phyloP scores from a whole-genome alignment of 2,113 vertebrate species.

The Sprattus sprattus region DNA sequence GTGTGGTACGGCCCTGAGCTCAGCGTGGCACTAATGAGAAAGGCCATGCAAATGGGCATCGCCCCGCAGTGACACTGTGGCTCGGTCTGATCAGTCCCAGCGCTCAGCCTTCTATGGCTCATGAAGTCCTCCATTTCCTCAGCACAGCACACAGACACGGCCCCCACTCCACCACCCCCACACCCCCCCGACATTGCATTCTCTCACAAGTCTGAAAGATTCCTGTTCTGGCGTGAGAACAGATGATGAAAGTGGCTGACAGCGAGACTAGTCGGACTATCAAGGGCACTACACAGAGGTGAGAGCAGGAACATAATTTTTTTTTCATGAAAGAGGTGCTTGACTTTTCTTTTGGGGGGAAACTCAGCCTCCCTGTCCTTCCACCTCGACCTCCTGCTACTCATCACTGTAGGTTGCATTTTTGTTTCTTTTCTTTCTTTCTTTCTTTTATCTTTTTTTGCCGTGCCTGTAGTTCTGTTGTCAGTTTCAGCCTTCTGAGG shows the following conservation, averaged over 20 bases:
- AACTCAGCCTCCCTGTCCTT: not conserved
- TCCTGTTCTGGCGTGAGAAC: not conserved
- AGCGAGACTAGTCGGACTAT: not conserved
- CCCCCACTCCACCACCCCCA: not conserved
- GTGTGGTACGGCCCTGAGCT: slow-evolving; percentile 55
- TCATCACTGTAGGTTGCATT: not conserved
- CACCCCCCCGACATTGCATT: not conserved
- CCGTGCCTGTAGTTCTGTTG: not conserved
- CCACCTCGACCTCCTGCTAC: not conserved
- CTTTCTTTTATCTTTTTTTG: not conserved
- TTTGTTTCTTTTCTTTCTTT: not conserved
- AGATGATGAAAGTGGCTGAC: slow-evolving; percentile 9
- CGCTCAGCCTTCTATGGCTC: slow-evolving; percentile 60
- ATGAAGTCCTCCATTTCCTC: slow-evolving; percentile 68
- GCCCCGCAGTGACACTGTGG: not conserved
- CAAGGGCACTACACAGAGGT: not conserved
- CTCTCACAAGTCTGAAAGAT: not conserved
- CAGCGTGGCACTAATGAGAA: slow-evolving; percentile 71
- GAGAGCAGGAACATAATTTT: not conserved
- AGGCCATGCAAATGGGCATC: slow-evolving; percentile 44
- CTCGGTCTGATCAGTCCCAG: slow-evolving; percentile 44
- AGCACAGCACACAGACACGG: slow-evolving; percentile 38
- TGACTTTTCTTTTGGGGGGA: not conserved
- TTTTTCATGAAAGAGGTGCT: not conserved
- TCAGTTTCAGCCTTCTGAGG: slow-evolving; percentile 5